Percentiles rank a stretch among this genome's conserved stretches.
These are phyloP conservation scores for Strigamia crassipes DNA, from an alignment of 2,888 invertebrate species.

Conservation along the genomic window DNA sequence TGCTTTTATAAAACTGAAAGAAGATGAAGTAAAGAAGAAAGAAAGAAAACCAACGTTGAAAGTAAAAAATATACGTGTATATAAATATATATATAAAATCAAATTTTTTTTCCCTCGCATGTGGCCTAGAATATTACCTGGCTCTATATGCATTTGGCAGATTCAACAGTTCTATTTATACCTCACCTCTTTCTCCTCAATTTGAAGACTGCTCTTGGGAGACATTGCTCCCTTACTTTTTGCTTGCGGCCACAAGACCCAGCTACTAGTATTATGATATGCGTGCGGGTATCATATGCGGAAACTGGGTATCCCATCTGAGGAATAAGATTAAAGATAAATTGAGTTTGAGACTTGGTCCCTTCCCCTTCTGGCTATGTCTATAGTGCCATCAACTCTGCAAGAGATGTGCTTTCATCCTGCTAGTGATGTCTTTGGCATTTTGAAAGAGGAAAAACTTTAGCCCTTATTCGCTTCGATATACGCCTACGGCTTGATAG, in stretches of 20 bases:
- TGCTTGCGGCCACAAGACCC: slow-evolving; percentile 35
- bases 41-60: not conserved
- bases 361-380: slow-evolving; percentile 31
- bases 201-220: slow-evolving; percentile 42
- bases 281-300: slow-evolving; percentile 39
- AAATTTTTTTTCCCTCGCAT: not conserved
- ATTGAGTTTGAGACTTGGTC: slow-evolving; percentile 39
- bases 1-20: not conserved
- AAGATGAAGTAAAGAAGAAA: not conserved
- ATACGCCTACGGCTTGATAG: not conserved
- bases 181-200: slow-evolving; percentile 40
- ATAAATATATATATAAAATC: not conserved
- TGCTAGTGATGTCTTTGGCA: slow-evolving; percentile 35
- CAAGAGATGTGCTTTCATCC: slow-evolving; percentile 6
- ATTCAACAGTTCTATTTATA: slow-evolving; percentile 22
- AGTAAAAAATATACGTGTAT: not conserved
- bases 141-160: slow-evolving; percentile 35
- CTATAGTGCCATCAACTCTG: slow-evolving; percentile 40
- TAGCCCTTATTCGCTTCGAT: slow-evolving; percentile 29
- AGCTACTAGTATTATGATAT: slow-evolving; percentile 38
- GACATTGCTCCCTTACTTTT: slow-evolving; percentile 37
- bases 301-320: slow-evolving; percentile 38
- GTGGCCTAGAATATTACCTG: slow-evolving; percentile 17
- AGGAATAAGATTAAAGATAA: slow-evolving; percentile 40
- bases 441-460: slow-evolving; percentile 30